These are phyloP conservation scores for Yponomeuta sedellus DNA, from an alignment of 2,888 invertebrate genomes.

Conservation along the genomic window DNA sequence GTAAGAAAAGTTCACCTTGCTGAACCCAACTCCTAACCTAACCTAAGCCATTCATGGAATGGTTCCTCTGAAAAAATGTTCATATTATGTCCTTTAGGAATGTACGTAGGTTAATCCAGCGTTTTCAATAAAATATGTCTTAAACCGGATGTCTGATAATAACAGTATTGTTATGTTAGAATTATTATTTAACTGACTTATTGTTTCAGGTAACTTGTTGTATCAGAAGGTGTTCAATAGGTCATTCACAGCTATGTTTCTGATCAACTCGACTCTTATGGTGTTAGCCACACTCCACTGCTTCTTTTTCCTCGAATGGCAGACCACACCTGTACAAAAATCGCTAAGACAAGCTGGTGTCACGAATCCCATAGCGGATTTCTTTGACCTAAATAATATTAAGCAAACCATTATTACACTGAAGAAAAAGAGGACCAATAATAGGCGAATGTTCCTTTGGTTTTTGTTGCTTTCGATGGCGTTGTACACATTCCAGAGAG, in stretches of 20 bases:
- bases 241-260: slow-evolving; percentile 85
- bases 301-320: slow-evolving; percentile 80
- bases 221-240: slow-evolving; percentile 77
- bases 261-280: slow-evolving; percentile 80
- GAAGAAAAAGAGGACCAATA: slow-evolving; percentile 73
- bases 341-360: slow-evolving; percentile 77
- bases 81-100: no score
- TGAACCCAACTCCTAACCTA: no score
- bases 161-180: not conserved
- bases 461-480: slow-evolving; percentile 85
- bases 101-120: no score
- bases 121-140: no score
- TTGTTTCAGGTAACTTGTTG: slow-evolving; percentile 78
- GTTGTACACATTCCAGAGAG: slow-evolving; percentile 87
- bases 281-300: slow-evolving; percentile 80
- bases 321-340: slow-evolving; percentile 79
- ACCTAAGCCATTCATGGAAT: no score
- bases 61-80: no score
- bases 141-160: no score
- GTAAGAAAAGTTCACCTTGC: no score
- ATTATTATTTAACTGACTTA: not conserved
- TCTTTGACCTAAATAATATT: slow-evolving; percentile 83
- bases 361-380: slow-evolving; percentile 79
- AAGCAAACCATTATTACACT: slow-evolving; percentile 78
- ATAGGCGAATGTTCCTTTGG: slow-evolving; percentile 79